A percentile compares a stretch with the other conserved stretches of the same genome.
These are phyloP conservation scores for Neodiprion pinetum DNA, from an alignment of 1,140 invertebrate genomes.

Conservation along the genomic window DNA sequence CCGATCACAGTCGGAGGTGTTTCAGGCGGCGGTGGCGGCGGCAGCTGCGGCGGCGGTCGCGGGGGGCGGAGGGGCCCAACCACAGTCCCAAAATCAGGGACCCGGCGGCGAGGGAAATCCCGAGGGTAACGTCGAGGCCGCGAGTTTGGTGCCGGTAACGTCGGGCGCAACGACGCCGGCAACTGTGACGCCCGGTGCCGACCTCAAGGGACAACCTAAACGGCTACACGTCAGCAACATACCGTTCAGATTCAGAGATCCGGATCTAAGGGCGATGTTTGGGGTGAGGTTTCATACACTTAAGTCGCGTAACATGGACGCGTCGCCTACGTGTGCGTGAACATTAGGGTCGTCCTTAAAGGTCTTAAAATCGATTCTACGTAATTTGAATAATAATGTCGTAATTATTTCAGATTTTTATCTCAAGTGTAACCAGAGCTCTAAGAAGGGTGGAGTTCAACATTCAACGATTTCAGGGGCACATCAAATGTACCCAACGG, in stretches of 20 bases:
- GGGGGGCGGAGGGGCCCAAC: constrained; percentile 47
- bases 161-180: constrained; percentile 61
- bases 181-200: constrained; percentile 54
- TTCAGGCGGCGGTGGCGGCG: constrained; percentile 58
- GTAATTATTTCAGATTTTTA: too few species aligned
- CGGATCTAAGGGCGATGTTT: constrained; percentile 96
- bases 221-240: constrained; percentile 97
- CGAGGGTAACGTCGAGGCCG: constrained; percentile 48
- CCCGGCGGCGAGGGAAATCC: constrained; percentile 49
- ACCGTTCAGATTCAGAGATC: constrained; percentile 98
- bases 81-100: constrained; percentile 38
- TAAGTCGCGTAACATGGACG: neutral
- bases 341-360: too few species aligned
- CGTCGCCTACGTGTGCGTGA: too few species aligned
- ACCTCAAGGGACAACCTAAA: constrained; percentile 77
- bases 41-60: constrained; percentile 53
- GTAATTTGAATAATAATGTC: too few species aligned
- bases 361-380: too few species aligned
- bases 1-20: constrained; percentile 54
- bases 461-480: too few species aligned
- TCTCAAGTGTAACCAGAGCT: too few species aligned
- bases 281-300: constrained; percentile 75
- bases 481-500: too few species aligned
- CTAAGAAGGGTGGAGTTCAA: too few species aligned
- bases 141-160: constrained; percentile 54